These are phyloP conservation scores for Drosophila simulans DNA, from an alignment of 1,140 invertebrate species.

Conservation along the genomic window DNA sequence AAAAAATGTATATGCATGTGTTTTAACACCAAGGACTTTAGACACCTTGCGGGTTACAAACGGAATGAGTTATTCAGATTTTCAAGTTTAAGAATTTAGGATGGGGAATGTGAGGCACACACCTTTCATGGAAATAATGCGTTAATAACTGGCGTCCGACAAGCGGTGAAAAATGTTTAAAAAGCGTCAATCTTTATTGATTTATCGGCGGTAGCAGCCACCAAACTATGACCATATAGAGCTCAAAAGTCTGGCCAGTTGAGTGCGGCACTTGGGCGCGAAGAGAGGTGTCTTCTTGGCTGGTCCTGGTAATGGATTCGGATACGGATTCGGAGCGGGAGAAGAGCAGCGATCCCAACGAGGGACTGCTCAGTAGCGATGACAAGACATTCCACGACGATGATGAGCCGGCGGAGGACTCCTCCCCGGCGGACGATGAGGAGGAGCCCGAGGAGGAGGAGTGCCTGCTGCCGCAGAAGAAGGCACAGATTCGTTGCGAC, in stretches of 20 bases:
- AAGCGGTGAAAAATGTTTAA: slow-evolving; percentile 7
- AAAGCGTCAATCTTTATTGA: slow-evolving; percentile 72
- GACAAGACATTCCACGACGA: slow-evolving; percentile 71
- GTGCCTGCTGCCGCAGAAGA: slow-evolving; percentile 34
- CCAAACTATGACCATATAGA: slow-evolving; percentile 27
- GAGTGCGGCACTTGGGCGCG: slow-evolving; percentile 18
- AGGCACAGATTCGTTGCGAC: slow-evolving; percentile 2
- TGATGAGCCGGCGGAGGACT: slow-evolving; percentile 44
- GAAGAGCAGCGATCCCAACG: slow-evolving; percentile 76
- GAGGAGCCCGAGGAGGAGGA: slow-evolving; percentile 36
- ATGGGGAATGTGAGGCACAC: neutral
- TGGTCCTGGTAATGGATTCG: slow-evolving; percentile 31
- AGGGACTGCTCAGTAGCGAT: slow-evolving; percentile 69
- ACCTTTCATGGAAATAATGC: no score
- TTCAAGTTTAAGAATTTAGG: no score
- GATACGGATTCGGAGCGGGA: slow-evolving; percentile 70
- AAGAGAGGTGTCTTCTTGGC: slow-evolving; percentile 14
- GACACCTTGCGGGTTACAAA: no score
- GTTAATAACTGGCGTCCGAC: neutral
- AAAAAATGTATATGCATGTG: no score
- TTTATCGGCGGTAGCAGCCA: slow-evolving; percentile 51
- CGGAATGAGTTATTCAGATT: no score
- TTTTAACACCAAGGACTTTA: no score
- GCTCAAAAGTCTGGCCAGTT: slow-evolving; percentile 50
- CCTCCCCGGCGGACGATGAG: slow-evolving; percentile 47